A percentile compares a stretch with the other conserved stretches of the same genome.
Evolutionary conservation across 2,113 vertebrate genomes (phyloP).

Genomic region (Panthera leo): DNA sequence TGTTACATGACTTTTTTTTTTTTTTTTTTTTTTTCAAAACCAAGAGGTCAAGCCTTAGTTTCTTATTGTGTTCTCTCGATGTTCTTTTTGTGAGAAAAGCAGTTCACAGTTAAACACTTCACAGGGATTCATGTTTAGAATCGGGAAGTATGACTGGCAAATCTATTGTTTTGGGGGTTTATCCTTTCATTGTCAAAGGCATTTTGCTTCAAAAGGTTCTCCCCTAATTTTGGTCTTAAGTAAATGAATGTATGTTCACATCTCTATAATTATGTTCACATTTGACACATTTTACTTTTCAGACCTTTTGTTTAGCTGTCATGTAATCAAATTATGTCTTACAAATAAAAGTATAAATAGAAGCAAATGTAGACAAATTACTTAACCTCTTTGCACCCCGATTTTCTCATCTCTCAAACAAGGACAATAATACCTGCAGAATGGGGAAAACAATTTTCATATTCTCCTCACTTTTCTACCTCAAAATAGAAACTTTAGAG

Average conservation of each 20-base stretch:
- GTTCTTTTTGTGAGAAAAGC: conserved; percentile 28
- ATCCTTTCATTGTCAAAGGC: conserved; percentile 21
- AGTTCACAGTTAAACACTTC: conserved; percentile 6
- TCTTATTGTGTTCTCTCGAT: not conserved
- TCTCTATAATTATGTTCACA: conserved; percentile 57
- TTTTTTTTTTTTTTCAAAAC: not conserved
- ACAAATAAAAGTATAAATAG: conserved; percentile 60
- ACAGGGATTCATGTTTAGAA: conserved; percentile 31
- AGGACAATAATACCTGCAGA: conserved; percentile 40
- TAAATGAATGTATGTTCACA: not conserved
- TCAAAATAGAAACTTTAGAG: not conserved
- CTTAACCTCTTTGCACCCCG: conserved; percentile 53
- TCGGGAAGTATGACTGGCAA: not conserved
- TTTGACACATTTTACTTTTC: conserved; percentile 61
- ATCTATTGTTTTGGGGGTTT: conserved; percentile 23
- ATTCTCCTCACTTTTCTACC: not conserved
- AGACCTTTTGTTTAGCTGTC: conserved; percentile 60
- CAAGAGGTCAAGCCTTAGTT: not conserved
- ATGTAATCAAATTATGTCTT: conserved; percentile 65
- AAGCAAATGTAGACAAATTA: conserved; percentile 47
- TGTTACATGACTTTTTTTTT: not conserved
- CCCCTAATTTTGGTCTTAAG: conserved; percentile 23
- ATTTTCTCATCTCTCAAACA: conserved; percentile 60
- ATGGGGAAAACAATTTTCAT: not conserved
- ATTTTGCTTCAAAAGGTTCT: conserved; percentile 57